Evolutionary conservation across 2,888 invertebrate species (phyloP).

Genomic region (Euspilapteryx auroguttella): DNA sequence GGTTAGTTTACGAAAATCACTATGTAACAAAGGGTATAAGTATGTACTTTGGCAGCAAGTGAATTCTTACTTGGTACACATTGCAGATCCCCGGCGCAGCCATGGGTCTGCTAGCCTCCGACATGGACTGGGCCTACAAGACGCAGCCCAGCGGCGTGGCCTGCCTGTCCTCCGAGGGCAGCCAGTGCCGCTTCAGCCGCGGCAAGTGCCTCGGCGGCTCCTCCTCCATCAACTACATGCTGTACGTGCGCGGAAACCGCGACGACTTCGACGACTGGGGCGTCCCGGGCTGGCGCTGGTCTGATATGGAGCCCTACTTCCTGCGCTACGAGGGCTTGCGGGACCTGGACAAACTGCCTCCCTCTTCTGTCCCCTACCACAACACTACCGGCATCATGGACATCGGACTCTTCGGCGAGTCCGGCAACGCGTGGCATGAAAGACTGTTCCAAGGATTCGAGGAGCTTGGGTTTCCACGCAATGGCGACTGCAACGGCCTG

Average conservation of each 20-base stretch:
- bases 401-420: slow-evolving; percentile 18
- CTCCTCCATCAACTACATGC: slow-evolving; percentile 33
- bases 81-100: slow-evolving; percentile 21
- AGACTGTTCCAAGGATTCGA: slow-evolving; percentile 16
- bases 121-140: slow-evolving; percentile 24
- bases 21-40: no score
- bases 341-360: slow-evolving; percentile 16
- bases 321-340: slow-evolving; percentile 25
- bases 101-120: slow-evolving; percentile 15
- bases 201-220: slow-evolving; percentile 37
- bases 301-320: slow-evolving; percentile 26
- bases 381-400: slow-evolving; percentile 24
- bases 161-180: slow-evolving; percentile 18
- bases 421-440: slow-evolving; percentile 23
- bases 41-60: background rate
- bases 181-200: slow-evolving; percentile 21
- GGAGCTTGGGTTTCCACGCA: slow-evolving; percentile 18
- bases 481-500: slow-evolving; percentile 23
- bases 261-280: slow-evolving; percentile 18
- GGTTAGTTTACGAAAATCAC: no score
- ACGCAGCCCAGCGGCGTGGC: slow-evolving; percentile 26
- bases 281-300: slow-evolving; percentile 27
- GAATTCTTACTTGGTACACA: background rate
- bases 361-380: slow-evolving; percentile 22
- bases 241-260: slow-evolving; percentile 28